These are phyloP conservation scores for Coenobita brevimanus DNA, from an alignment of 1,140 invertebrate genomes.

Conservation along the genomic window DNA sequence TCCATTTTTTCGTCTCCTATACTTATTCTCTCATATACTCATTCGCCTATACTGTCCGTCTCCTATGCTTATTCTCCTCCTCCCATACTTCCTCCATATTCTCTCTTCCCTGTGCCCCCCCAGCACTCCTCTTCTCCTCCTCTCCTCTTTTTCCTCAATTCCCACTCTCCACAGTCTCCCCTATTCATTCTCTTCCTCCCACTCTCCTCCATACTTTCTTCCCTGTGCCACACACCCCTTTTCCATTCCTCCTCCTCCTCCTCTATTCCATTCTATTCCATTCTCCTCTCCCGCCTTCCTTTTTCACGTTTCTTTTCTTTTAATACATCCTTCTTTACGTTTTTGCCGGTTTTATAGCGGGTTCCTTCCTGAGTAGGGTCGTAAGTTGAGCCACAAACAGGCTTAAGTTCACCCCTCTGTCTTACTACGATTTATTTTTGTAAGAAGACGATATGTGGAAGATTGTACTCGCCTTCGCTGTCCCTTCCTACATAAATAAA, in stretches of 20 bases:
- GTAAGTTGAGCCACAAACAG: too few species aligned
- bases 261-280: background rate
- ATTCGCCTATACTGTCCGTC: background rate
- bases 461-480: too few species aligned
- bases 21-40: background rate
- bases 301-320: background rate
- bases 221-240: too few species aligned
- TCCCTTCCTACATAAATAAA: too few species aligned
- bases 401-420: too few species aligned
- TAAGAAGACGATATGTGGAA: too few species aligned
- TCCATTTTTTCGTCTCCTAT: slow-evolving; percentile 13
- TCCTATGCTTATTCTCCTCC: background rate
- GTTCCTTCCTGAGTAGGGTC: too few species aligned
- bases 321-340: too few species aligned
- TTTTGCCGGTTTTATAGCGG: too few species aligned
- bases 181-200: background rate
- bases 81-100: background rate
- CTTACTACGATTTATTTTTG: too few species aligned
- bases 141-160: slow-evolving; percentile 19
- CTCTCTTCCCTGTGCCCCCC: background rate
- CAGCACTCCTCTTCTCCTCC: slow-evolving; percentile 15
- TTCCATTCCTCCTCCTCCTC: background rate
- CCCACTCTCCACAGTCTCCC: background rate
- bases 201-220: background rate
- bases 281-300: background rate